A percentile compares a stretch with the other conserved stretches of the same genome.
These are phyloP conservation scores for Sylvia borin DNA, from an alignment of 2,797 vertebrate genomes.

Conservation along the genomic window DNA sequence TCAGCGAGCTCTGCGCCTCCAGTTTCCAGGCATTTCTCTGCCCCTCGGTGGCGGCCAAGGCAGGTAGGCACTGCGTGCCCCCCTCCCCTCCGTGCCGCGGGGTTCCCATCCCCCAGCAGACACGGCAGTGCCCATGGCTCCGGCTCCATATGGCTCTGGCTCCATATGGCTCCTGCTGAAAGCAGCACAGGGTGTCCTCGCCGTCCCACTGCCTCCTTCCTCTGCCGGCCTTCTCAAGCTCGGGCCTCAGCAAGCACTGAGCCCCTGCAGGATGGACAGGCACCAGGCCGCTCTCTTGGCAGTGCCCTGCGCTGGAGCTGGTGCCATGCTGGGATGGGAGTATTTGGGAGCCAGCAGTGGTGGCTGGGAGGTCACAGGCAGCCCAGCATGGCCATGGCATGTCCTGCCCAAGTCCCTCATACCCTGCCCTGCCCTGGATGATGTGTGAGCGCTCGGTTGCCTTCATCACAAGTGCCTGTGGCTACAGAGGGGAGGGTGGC, in stretches of 20 bases:
- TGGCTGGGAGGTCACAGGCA: rapidly evolving
- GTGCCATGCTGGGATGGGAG: rapidly evolving
- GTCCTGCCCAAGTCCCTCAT: background rate
- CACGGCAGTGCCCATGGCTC: background rate
- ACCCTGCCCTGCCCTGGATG: background rate
- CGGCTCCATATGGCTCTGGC: background rate
- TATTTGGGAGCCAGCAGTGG: rapidly evolving
- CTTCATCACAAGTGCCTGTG: rapidly evolving
- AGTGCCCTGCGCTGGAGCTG: rapidly evolving
- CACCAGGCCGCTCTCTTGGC: rapidly evolving
- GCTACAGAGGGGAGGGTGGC: background rate
- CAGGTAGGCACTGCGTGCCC: slow-evolving; percentile 76
- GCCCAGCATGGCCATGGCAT: rapidly evolving
- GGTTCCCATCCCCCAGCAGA: background rate
- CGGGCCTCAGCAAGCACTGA: rapidly evolving
- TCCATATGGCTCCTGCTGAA: background rate
- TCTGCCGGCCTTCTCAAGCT: background rate
- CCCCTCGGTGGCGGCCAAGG: slow-evolving; percentile 74
- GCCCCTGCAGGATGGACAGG: rapidly evolving
- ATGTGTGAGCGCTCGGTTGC: rapidly evolving
- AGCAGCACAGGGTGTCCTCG: background rate
- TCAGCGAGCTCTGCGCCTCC: slow-evolving; percentile 87
- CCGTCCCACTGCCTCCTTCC: background rate
- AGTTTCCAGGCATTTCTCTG: slow-evolving; percentile 87
- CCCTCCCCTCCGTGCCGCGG: background rate